Base-by-base conservation (phyloP, 2,797 vertebrate species). In the Hypotaenidia philippensis region DNA sequence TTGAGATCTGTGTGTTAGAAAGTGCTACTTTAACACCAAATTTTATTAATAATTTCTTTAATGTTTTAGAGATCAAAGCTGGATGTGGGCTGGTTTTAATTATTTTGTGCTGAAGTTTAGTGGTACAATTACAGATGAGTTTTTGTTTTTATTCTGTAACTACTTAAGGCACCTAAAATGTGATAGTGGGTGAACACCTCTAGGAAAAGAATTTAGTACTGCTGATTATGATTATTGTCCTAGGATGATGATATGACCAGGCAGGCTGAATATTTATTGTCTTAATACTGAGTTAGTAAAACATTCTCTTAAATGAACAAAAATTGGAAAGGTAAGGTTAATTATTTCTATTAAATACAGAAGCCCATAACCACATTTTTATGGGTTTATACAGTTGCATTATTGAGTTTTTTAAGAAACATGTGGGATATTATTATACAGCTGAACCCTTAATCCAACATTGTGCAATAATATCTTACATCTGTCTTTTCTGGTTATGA, bases 271-370 rank as follows among this genome's bases (percentile, higher is more conserved):
- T 68, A 47, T 36, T 64, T 56, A 29, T 57, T n/a, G 12, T 57
- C 36, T 71, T 75, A 77, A 83, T 57, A 20, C 26, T 22, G 49
- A 34, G 29, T 53, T 53, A 71, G 9, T 81, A 80, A 93, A 96
- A 69, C 6, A 9, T 75, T 79, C 15, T 76, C 25, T 61, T 72
- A 78, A 87, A 56, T 65, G 19, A 79, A 50, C 9, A 84, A 64
- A 83, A 92, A 26, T n/a, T 61, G 41, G 38, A 53, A 82, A 86
- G 95, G 4, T 65, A 56, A 71, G 22, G 55, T 41, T 69, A 83
- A 93, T 77, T 90, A 66, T 69, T 91, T 92, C 50, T 57, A 32
- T 90, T 78, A 69, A 85, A 38, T 80, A 61, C 89, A 68, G 45
- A 79, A 72, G 59, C 29, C 13, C 26, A 53, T 87, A 79, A 52